Percentiles rank a stretch among this genome's conserved stretches.
These are phyloP conservation scores for Heliconius aoede DNA, from an alignment of 2,888 invertebrate genomes.

Conservation along the genomic window DNA sequence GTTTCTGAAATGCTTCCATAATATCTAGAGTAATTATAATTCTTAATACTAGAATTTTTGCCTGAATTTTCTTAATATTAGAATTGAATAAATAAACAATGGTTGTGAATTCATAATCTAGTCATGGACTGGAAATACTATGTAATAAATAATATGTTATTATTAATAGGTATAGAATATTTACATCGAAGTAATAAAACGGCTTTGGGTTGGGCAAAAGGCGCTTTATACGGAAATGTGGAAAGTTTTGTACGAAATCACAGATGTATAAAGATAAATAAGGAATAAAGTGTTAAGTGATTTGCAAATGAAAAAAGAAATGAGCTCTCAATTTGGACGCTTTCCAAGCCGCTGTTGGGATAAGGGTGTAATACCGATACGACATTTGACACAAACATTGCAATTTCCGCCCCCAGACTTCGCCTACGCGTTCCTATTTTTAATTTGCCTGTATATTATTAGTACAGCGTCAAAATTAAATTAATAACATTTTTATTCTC, in stretches of 20 bases:
- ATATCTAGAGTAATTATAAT: background rate
- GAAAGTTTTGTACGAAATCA: background rate
- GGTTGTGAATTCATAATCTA: no score
- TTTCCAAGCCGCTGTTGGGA: conserved; percentile 29
- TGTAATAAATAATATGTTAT: background rate
- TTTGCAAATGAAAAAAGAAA: background rate
- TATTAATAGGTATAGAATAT: background rate
- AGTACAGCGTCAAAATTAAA: background rate
- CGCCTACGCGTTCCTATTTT: conserved; percentile 7
- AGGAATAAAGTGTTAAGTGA: background rate
- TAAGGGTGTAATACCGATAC: conserved; percentile 20
- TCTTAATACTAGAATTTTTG: no score
- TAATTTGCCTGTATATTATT: background rate
- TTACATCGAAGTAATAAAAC: background rate
- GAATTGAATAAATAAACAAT: background rate
- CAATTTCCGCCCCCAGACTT: conserved; percentile 17
- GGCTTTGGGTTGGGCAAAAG: background rate
- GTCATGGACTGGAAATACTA: no score
- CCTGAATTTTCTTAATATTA: no score
- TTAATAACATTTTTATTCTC: background rate
- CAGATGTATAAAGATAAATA: background rate
- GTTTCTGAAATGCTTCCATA: background rate
- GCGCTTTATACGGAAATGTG: background rate
- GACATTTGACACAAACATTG: conserved; percentile 19
- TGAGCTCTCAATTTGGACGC: conserved; percentile 17